A percentile compares a stretch with the other conserved stretches of the same genome.
Evolutionary conservation across 1,140 invertebrate genomes (phyloP).

Genomic region (Elymnias hypermnestra): DNA sequence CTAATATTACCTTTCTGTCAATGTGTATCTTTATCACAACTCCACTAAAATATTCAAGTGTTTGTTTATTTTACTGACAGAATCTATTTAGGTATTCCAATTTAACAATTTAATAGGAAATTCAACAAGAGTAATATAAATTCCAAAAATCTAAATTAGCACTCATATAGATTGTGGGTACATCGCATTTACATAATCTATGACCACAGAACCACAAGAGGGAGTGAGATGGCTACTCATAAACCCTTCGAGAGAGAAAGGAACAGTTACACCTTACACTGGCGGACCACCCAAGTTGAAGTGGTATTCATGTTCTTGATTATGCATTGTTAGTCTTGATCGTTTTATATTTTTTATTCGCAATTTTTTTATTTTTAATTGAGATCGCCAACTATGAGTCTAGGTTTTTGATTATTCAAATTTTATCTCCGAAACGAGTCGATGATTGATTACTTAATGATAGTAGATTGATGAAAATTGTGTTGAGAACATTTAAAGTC

Average conservation of each 20-base stretch:
- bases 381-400: conserved; percentile 9
- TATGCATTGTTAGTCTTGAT: conserved; percentile 19
- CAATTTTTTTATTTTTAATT: conserved; percentile 17
- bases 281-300: conserved; percentile 20
- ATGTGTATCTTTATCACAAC: background rate
- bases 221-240: background rate
- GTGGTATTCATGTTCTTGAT: conserved; percentile 21
- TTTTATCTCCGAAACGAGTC: conserved; percentile 3
- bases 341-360: conserved; percentile 13
- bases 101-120: conserved; percentile 3
- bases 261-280: conserved; percentile 1
- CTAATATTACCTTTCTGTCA: background rate
- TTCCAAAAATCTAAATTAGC: conserved; percentile 19
- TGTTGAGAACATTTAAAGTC: background rate
- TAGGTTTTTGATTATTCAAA: conserved; percentile 15
- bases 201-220: conserved; percentile 2
- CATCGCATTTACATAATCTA: conserved; percentile 14
- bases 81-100: background rate
- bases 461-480: background rate
- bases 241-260: conserved; percentile 1
- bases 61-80: background rate
- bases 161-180: conserved; percentile 6
- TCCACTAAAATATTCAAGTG: background rate
- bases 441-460: conserved; percentile 15
- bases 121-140: conserved; percentile 3